These are phyloP conservation scores for Coleophora deauratella DNA, from an alignment of 2,888 invertebrate genomes.

Conservation along the genomic window DNA sequence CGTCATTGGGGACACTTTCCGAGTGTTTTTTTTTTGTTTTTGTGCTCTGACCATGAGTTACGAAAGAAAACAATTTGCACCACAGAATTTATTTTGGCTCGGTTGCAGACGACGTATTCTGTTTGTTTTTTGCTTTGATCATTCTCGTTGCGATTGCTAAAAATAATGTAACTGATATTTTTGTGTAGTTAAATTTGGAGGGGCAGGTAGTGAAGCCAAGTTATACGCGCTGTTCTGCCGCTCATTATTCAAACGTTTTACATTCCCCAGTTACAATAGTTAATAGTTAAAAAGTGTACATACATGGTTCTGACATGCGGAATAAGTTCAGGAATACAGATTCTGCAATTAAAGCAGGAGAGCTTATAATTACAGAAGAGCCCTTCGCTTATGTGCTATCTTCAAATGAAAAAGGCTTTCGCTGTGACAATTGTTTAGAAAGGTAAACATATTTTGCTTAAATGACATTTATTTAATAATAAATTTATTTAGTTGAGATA, in stretches of 20 bases:
- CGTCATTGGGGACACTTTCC: no score
- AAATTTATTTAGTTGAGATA: no score
- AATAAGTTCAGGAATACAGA: slow-evolving; percentile 53
- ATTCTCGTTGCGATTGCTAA: slow-evolving; percentile 43
- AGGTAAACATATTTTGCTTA: slow-evolving; percentile 72
- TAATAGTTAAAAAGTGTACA: not conserved
- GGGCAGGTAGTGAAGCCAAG: slow-evolving; percentile 52
- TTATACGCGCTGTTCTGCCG: slow-evolving; percentile 52
- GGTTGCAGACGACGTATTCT: no score
- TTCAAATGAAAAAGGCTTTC: slow-evolving; percentile 78
- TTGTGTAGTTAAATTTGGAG: slow-evolving; percentile 48
- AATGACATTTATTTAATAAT: no score
- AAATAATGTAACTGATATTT: slow-evolving; percentile 60
- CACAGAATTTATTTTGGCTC: no score
- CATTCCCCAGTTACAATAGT: slow-evolving; percentile 28
- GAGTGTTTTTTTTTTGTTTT: no score
- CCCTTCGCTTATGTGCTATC: slow-evolving; percentile 84
- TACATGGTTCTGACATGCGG: slow-evolving; percentile 49
- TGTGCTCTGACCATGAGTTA: no score
- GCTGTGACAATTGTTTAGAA: slow-evolving; percentile 85
- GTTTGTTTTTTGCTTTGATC: slow-evolving; percentile 46
- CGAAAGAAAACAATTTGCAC: no score
- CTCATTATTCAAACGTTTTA: slow-evolving; percentile 30
- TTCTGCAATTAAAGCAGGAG: slow-evolving; percentile 74
- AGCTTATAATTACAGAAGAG: slow-evolving; percentile 79